phyloP scores from a whole-genome alignment of 2,113 vertebrate genomes.

The Verasper variegatus region DNA sequence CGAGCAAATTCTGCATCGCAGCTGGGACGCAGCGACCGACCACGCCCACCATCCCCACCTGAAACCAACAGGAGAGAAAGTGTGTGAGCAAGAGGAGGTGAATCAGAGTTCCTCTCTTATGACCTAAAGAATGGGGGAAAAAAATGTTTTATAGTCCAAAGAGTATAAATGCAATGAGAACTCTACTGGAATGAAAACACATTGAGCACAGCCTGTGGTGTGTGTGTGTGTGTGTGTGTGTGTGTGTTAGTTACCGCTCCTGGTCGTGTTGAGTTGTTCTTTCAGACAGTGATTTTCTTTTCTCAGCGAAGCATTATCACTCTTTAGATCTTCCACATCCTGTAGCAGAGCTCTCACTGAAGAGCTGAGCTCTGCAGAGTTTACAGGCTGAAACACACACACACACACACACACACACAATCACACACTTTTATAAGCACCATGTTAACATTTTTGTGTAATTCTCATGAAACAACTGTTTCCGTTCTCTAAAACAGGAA shows the following conservation, averaged over 20 bases:
- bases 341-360: slow-evolving; percentile 81
- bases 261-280: slow-evolving; percentile 74
- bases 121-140: background rate
- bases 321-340: slow-evolving; percentile 84
- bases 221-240: background rate
- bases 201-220: background rate
- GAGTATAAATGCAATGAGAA: background rate
- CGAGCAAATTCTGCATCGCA: slow-evolving; percentile 87
- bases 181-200: no score
- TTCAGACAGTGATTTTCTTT: slow-evolving; percentile 86
- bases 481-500: no score
- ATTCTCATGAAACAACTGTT: no score
- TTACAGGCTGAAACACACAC: slow-evolving; percentile 59
- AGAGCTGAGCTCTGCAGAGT: slow-evolving; percentile 72
- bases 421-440: background rate
- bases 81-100: background rate
- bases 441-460: background rate
- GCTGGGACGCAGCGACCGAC: slow-evolving; percentile 70
- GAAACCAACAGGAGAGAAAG: background rate
- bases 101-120: background rate
- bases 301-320: slow-evolving; percentile 80
- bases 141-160: no score
- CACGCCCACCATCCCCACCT: slow-evolving; percentile 63
- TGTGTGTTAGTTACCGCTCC: slow-evolving; percentile 63
- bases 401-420: slow-evolving; percentile 31